Base-by-base conservation (phyloP, 2,797 vertebrate genomes). In the Mycteria americana region DNA sequence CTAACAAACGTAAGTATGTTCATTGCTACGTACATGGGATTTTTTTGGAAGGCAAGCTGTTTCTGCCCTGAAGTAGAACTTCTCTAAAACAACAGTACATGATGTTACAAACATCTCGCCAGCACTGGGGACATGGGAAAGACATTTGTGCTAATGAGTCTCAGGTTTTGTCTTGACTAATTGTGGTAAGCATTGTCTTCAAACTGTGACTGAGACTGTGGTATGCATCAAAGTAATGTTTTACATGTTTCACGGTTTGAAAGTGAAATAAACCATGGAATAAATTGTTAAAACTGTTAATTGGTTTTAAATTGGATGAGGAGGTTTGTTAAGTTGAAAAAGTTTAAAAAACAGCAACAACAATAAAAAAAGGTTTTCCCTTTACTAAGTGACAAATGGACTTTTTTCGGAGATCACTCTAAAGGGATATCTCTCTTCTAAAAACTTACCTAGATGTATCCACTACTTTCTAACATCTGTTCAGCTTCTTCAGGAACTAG, bases 1-100 rank as follows among this genome's bases (percentile, higher is more conserved):
- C 98, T 99, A 78, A 99, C 98, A 41, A 99, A 98, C 2, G 99
- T 99, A 98, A 99, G 99, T 97, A 83, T 60, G 21, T 18, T 50
- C 25, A 12, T 51, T 78, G 21, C 41, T 86, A 0, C 10, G 3
- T 37, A 28, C 1, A 2, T 13, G 27, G 7, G 22, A 9, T 63
- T 86, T 89, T 24, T 54, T 28, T 79, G 54, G 91, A 53, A 65
- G 30, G 6, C 43, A 87, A 85, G 24, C 31, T 84, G 8, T 53
- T 83, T 85, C 67, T 91, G 18, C 11, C 5, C 45, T 54, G 19
- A 86, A 72, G n/a, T 33, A 28, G 54, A 68, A 59, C 45, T 53
- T 85, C 8, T 68, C 46, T 73, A 7, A 59, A 65, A 27, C 18
- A 75, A 1, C 0, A 3, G 2, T 53, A 7, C 3, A 1, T 13